Percentiles rank a stretch among this genome's conserved stretches.
Evolutionary conservation across 2,888 invertebrate species (phyloP).

Genomic region (Chromoteleia sp.): DNA sequence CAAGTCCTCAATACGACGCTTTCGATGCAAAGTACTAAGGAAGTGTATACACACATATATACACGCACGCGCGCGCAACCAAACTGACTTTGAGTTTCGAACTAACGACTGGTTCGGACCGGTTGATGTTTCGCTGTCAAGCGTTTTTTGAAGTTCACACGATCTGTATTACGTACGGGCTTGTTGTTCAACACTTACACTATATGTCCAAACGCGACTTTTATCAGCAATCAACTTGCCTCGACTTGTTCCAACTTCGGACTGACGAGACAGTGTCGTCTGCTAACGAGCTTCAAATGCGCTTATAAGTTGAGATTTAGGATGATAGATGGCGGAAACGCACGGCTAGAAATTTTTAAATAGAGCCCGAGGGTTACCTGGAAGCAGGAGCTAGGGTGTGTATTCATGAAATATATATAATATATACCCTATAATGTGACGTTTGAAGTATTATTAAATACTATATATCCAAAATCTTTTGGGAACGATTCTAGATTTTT

Average conservation of each 20-base stretch:
- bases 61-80: slow-evolving; percentile 6
- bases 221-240: slow-evolving; percentile 17
- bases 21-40: not conserved
- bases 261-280: slow-evolving; percentile 10
- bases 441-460: no score
- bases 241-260: slow-evolving; percentile 1
- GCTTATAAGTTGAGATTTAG: no score
- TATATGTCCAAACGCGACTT: slow-evolving; percentile 35
- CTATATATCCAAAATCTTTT: no score
- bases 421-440: no score
- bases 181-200: slow-evolving; percentile 26
- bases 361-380: no score
- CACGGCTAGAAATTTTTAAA: no score
- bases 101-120: not conserved
- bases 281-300: not conserved
- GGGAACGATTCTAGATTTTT: no score
- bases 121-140: slow-evolving; percentile 3
- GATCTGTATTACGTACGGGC: not conserved
- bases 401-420: no score
- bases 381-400: no score
- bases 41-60: not conserved
- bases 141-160: not conserved
- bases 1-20: not conserved
- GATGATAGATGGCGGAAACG: no score
- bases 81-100: slow-evolving; percentile 4